Percentiles rank a stretch among this genome's conserved stretches.
phyloP scores from a whole-genome alignment of 2,113 vertebrate species.

The Myrmecophaga tridactyla region DNA sequence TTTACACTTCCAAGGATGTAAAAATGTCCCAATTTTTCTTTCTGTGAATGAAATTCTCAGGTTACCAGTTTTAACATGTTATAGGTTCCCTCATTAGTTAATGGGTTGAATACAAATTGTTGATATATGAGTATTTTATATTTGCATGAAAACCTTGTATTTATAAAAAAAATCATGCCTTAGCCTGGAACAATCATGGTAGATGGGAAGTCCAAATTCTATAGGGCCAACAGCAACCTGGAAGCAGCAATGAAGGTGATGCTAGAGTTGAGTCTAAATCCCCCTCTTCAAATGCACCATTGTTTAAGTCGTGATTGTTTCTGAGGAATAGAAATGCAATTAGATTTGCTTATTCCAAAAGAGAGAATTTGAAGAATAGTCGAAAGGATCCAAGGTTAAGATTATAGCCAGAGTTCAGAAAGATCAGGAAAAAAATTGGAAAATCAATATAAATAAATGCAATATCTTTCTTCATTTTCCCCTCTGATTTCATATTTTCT shows the following conservation, averaged over 20 bases:
- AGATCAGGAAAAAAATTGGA: background rate
- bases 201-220: too few relatives aligned
- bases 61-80: background rate
- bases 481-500: background rate
- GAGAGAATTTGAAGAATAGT: background rate
- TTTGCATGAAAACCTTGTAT: background rate
- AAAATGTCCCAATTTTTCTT: too few relatives aligned
- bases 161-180: background rate
- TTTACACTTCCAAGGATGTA: too few relatives aligned
- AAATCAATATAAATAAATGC: background rate
- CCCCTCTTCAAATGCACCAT: background rate
- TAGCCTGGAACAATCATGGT: too few relatives aligned
- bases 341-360: background rate
- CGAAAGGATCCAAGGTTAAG: background rate
- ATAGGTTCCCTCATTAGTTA: background rate
- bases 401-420: background rate
- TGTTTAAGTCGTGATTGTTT: background rate
- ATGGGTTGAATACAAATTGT: background rate
- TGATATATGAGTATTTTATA: background rate
- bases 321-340: background rate
- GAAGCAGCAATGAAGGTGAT: too few relatives aligned
- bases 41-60: background rate
- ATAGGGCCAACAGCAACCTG: too few relatives aligned
- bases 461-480: background rate
- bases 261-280: too few relatives aligned